Conservation (phyloP, 1,140 invertebrate species). For the Ladona fulva region DNA sequence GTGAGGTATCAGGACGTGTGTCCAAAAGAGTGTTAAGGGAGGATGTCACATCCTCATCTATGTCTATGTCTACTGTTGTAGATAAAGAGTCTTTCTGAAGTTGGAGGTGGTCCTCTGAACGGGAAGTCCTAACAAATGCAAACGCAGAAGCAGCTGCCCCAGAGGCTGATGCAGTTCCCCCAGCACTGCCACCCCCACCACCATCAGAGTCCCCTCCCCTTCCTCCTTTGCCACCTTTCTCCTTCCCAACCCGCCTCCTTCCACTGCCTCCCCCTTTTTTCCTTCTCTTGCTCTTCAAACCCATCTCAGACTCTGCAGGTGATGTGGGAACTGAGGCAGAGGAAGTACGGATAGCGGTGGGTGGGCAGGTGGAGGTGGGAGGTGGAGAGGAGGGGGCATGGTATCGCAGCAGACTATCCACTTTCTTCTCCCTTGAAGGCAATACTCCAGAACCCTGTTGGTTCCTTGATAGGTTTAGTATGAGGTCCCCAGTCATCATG, state of each 20-base stretch:
- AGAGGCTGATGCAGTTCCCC: conserved; percentile 43
- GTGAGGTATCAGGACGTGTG: conserved; percentile 58
- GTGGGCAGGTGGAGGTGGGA: conserved; percentile 36
- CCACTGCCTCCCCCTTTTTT: conserved; percentile 13
- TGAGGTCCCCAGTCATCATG: conserved; percentile 95
- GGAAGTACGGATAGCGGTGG: conserved; percentile 35
- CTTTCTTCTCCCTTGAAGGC: conserved; percentile 55
- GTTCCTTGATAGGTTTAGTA: conserved; percentile 78
- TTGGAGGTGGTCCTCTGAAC: conserved; percentile 79
- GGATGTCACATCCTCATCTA: conserved; percentile 79
- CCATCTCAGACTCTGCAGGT: conserved; percentile 53
- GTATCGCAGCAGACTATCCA: conserved; percentile 39
- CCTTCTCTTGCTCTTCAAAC: conserved; percentile 25
- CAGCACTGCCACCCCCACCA: neutral
- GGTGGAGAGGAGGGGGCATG: conserved; percentile 40
- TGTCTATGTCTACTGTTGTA: conserved; percentile 77
- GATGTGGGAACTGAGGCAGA: conserved; percentile 71
- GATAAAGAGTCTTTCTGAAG: conserved; percentile 62
- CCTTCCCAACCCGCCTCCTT: neutral
- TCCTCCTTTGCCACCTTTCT: neutral
- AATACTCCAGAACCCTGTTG: conserved; percentile 50
- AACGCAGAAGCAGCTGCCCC: conserved; percentile 28
- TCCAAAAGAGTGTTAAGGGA: conserved; percentile 82
- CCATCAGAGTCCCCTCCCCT: neutral
- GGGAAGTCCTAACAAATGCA: conserved; percentile 62